phyloP scores from a whole-genome alignment of 2,888 invertebrate genomes.

The Coenonympha arcania region DNA sequence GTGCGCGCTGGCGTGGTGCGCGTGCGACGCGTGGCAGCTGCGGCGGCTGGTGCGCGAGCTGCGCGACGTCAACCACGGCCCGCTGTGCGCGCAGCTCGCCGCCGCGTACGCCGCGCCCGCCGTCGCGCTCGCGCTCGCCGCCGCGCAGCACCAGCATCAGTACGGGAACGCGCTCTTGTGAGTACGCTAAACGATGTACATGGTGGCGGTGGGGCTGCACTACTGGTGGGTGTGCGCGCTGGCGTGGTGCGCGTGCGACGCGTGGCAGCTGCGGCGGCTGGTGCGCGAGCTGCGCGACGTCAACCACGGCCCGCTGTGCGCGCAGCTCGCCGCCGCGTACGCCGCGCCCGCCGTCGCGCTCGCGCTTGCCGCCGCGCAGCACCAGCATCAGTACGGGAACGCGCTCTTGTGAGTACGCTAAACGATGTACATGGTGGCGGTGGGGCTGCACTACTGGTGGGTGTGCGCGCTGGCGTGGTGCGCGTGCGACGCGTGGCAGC shows the following conservation, averaged over 20 bases:
- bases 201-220: constrained; percentile 87
- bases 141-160: constrained; percentile 93
- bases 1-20: constrained; percentile 91
- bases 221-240: constrained; percentile 94
- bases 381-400: constrained; percentile 96
- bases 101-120: constrained; percentile 95
- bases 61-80: constrained; percentile 96
- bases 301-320: constrained; percentile 94
- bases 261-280: constrained; percentile 93
- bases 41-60: constrained; percentile 96
- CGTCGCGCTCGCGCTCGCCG: constrained; percentile 90
- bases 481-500: constrained; percentile 91
- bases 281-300: constrained; percentile 96
- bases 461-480: constrained; percentile 92
- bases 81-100: constrained; percentile 93
- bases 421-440: too few relatives aligned
- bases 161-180: constrained; percentile 96
- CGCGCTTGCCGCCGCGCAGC: constrained; percentile 91
- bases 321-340: constrained; percentile 94
- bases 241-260: constrained; percentile 93
- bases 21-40: constrained; percentile 93
- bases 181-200: too few relatives aligned
- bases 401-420: constrained; percentile 89
- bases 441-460: constrained; percentile 92
- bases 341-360: constrained; percentile 93